Evolutionary conservation across 2,113 vertebrate species (phyloP), one percentile per base, ranked within the genome.

Genomic region (Eurypyga helias): DNA sequence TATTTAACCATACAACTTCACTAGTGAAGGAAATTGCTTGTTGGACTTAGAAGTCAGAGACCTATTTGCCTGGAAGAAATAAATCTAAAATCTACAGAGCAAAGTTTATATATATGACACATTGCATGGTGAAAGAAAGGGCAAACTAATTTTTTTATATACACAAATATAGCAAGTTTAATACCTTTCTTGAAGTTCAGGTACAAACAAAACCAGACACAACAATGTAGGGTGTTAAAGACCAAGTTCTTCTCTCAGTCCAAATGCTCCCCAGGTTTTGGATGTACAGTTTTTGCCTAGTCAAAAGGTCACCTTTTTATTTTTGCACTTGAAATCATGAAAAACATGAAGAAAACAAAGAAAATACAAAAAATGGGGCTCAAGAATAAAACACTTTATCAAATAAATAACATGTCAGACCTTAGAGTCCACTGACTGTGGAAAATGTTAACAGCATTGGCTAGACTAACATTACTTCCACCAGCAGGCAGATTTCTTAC

Each of bases 331-430:
- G 72, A 90, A 94, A 60, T 88, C n/a, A 24, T 48, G 20, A 80
- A 58, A 83, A 95, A 41, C 18, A 46, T 57, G 67, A 70, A 76
- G 67, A 81, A 92, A 96, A 90, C 58, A 96, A 94, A 93, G 14
- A 6, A 88, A 92, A 92, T 67, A 79, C 4, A 61, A 95, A 95
- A 96, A 92, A 91, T 21, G 14, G 33, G 54, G 9, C 87, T 93
- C 20, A 89, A 95, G 75, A 97, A 95, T 89, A 96, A 95, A 95
- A 70, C 66, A 97, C 81, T 97, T 96, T 76, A 96, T 98, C 96
- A 97, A 97, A 97, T 96, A 97, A 97, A 97, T 97, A 97, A 77
- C 57, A 6, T 95, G 89, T 96, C 95, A 94, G 91, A 89, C 79
- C 84, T 83, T 86, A 69, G 64, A 96, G 89, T 84, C 81, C 61